Base-by-base conservation (phyloP, 2,797 vertebrate genomes). In the Microtus obscurus region DNA sequence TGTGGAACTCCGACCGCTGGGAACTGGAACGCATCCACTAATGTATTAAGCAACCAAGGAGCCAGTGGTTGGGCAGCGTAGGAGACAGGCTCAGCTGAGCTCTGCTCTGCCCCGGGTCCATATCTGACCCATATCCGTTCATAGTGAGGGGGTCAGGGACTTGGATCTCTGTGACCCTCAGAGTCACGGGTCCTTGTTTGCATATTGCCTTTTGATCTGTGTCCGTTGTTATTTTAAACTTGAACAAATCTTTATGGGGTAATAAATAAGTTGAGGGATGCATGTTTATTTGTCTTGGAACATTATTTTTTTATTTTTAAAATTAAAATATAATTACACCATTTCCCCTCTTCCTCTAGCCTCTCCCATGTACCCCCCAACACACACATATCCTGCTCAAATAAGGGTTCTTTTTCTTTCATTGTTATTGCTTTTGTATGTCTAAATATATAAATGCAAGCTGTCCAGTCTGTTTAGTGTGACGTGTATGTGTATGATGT, bases 11-110 rank as follows among this genome's bases (percentile, higher is more conserved):
- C 10, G 1, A 96, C 97, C 97, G 69, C 97, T 91, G 96, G 94
- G 97, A 96, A 97, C 97, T 96, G 97, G 97, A 97, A 61, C 0
- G 11, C 40, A 85, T 92, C 97, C 97, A 98, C 97, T 95, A 96
- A 97, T 96, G 93, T 87, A 95, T 97, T 97, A 97, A 97, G 97
- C 97, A 98, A 97, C 92, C 27, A 5, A 94, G 78, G 90, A 96
- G 88, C 82, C 97, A 96, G 95, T 73, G 69, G 59, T 94, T 90
- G 96, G 94, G 93, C 93, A 76, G 93, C 29, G 90, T 87, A 87
- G 11, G 34, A 74, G 34, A 59, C 43, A 91, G 90, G 87, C 96
- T 77, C 86, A 73, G 71, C 81, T 78, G 89, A 94, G 48, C 92
- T 91, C 71, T 92, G 61, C 56, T 96, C 65, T 85, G 79, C n/a